Evolutionary conservation across 1,140 invertebrate species (phyloP).

Genomic region (Aphidius ervi): DNA sequence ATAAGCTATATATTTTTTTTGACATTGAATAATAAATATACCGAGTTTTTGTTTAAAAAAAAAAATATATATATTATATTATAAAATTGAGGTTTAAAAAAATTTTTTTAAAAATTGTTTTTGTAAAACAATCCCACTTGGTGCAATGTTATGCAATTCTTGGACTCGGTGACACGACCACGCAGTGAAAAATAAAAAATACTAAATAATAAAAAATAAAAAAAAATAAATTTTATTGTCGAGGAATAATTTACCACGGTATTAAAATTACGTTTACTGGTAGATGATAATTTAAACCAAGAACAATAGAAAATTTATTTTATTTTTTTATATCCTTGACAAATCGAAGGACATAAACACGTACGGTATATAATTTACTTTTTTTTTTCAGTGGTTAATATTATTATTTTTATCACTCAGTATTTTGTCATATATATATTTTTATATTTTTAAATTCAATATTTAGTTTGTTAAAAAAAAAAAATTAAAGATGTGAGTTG

Average conservation of each 20-base stretch:
- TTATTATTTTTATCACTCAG: not conserved
- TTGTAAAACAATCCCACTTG: constrained; percentile 1
- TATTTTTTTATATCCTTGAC: not conserved
- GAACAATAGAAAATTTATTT: not conserved
- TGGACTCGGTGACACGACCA: not conserved
- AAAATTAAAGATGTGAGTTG: constrained; percentile 4
- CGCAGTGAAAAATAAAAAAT: not conserved
- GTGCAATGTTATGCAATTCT: constrained; percentile 4
- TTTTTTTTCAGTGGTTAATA: not conserved
- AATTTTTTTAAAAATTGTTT: not conserved
- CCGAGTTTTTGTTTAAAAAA: not conserved
- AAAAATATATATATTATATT: not conserved
- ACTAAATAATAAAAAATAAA: not conserved
- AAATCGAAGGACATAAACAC: not conserved
- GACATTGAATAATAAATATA: not conserved
- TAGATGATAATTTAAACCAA: constrained; percentile 1
- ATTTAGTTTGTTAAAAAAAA: not conserved
- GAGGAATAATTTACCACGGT: constrained; percentile 7
- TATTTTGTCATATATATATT: no score
- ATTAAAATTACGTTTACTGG: constrained; percentile 5
- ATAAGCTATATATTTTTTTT: not conserved
- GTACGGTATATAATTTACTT: no score
- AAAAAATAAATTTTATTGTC: constrained; percentile 18
- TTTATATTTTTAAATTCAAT: no score
- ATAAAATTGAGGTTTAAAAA: not conserved